Conservation (phyloP, 1,140 invertebrate species). For the Prorops nasuta region DNA sequence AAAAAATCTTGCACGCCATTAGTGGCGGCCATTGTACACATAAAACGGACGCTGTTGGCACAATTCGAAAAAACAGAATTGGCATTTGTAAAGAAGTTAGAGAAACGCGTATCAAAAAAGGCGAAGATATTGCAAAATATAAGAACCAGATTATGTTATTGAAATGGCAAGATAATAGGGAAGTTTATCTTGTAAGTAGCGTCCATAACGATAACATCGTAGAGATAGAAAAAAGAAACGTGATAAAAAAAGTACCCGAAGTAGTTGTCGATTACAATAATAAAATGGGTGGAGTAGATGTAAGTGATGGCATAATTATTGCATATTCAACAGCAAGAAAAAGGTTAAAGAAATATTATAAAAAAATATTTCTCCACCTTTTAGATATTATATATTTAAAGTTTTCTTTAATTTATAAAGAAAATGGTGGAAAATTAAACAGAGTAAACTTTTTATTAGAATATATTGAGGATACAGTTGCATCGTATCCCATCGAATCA, state of each 20-base stretch:
- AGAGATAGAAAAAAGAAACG: constrained; percentile 4
- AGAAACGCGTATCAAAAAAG: constrained; percentile 9
- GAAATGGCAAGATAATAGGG: constrained; percentile 10
- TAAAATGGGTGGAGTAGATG: constrained; percentile 8
- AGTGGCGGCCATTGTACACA: too few species aligned
- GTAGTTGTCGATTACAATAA: constrained; percentile 5
- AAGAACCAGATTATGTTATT: constrained; percentile 10
- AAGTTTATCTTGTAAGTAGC: constrained; percentile 9
- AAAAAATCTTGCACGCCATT: too few species aligned
- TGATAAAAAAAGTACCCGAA: constrained; percentile 3
- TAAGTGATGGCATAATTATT: constrained; percentile 8
- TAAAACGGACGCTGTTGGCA: constrained; percentile 10
- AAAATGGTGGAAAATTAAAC: constrained; percentile 8
- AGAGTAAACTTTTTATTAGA: constrained; percentile 8
- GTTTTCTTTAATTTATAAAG: constrained; percentile 8
- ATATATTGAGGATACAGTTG: constrained; percentile 8
- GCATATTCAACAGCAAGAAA: constrained; percentile 12
- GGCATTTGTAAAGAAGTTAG: constrained; percentile 10
- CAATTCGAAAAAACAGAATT: constrained; percentile 13
- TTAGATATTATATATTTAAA: constrained; percentile 8
- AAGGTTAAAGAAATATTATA: constrained; percentile 8
- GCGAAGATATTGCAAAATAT: constrained; percentile 9
- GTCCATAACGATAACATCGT: constrained; percentile 8
- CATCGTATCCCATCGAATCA: constrained; percentile 11
- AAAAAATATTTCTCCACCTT: constrained; percentile 9